Evolutionary conservation across 2,888 invertebrate species (phyloP), one percentile per base, ranked within the genome.

Genomic region (Erebia epiphron): DNA sequence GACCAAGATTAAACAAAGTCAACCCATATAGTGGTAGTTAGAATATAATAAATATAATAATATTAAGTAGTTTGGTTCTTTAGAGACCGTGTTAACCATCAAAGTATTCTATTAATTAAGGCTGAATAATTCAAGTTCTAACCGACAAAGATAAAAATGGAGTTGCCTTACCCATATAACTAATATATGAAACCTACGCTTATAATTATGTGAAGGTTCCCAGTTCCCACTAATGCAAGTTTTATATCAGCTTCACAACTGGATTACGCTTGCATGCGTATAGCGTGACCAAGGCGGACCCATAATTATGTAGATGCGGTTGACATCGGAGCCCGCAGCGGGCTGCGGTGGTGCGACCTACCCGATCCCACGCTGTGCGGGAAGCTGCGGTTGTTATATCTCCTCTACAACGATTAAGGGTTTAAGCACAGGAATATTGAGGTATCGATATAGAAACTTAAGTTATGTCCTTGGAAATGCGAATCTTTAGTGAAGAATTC

Each of bases 281-380:
- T 79, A 78, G 83, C 75, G 79, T 84, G 85, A 73, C 73, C 77
- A 80, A 83, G 83, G 85, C 83, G 85, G 83, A 81, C 75, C 78
- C 84, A 82, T 80, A 86, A 86, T 88, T 86, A 86, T 82, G 79
- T 82, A 81, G 82, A 84, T 81, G 87, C 82, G 87, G 89, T 88
- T 90, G 91, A 87, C 86, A 91, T 85, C 82, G 78, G 88, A 92
- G 88, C 86, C 82, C 70, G 74, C 76, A 81, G 80, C 81, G 70
- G 79, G 80, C 77, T 78, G 80, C 78, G 79, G 84, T 74, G 61
- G 75, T 69, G 84, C 83, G 83, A 80, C 84, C 83, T 82, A 82
- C 79, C 78, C 78, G 80, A 81, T 88, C 88, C 83, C 87, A 86
- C 86, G 87, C 81, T 78, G 79, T 79, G 79, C 83, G 84, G 90